Conservation (phyloP, 2,797 vertebrate species). For the Characodon lateralis region DNA sequence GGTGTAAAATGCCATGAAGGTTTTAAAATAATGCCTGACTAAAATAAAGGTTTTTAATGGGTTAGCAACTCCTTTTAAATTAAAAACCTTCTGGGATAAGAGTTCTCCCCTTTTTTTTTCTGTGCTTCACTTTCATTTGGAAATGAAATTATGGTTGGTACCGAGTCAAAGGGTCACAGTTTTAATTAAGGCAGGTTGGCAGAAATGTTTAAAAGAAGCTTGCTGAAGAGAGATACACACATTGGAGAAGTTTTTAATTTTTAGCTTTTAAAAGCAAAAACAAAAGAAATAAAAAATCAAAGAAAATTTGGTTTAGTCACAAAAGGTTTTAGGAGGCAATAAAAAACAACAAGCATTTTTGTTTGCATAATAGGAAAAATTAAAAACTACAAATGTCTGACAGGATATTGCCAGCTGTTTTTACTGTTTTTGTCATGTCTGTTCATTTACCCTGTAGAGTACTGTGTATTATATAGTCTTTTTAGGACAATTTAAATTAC, state of each 20-base stretch:
- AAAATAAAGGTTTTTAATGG: conserved; percentile 20
- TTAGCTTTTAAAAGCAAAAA: neutral
- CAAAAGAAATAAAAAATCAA: neutral
- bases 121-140: conserved; percentile 4
- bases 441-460: no score
- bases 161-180: neutral
- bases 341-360: neutral
- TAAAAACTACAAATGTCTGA: no score
- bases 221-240: neutral
- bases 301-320: neutral
- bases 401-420: no score
- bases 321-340: neutral
- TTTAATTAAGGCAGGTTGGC: neutral
- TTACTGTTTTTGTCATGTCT: no score
- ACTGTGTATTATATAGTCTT: neutral
- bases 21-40: conserved; percentile 19
- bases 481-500: neutral
- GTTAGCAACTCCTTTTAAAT: conserved; percentile 12
- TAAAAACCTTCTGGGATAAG: conserved; percentile 3
- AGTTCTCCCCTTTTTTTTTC: neutral
- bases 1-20: conserved; percentile 28
- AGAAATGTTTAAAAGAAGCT: neutral
- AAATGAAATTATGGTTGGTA: neutral
- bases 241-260: neutral
- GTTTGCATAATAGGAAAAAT: no score